Percentiles rank a stretch among this genome's conserved stretches.
Evolutionary conservation across 1,140 invertebrate genomes (phyloP).

Genomic region (Onthophagus taurus): DNA sequence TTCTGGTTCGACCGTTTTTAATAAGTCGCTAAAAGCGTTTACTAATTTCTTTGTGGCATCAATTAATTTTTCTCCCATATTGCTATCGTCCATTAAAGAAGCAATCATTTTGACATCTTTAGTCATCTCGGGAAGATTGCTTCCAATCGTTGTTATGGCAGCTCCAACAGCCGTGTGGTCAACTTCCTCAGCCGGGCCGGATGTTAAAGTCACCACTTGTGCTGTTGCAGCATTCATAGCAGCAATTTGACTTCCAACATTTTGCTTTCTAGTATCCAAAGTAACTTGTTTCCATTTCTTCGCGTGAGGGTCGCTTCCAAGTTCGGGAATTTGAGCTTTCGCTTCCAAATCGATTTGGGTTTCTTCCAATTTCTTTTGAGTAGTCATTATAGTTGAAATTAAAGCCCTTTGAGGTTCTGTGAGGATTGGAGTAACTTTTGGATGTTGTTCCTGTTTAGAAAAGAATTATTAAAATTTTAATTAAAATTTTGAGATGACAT

Average conservation of each 20-base stretch:
- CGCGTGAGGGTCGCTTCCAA: slow-evolving; percentile 77
- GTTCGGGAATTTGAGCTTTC: slow-evolving; percentile 63
- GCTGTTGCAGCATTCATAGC: slow-evolving; percentile 99
- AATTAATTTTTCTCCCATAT: slow-evolving; percentile 75
- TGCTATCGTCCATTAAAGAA: slow-evolving; percentile 77
- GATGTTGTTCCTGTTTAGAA: slow-evolving; percentile 85
- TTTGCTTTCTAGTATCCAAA: slow-evolving; percentile 92
- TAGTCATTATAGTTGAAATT: slow-evolving; percentile 78
- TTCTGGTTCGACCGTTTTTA: slow-evolving; percentile 89
- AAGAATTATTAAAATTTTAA: too few relatives aligned
- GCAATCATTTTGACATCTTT: slow-evolving; percentile 91
- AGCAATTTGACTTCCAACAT: slow-evolving; percentile 90
- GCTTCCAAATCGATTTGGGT: slow-evolving; percentile 74
- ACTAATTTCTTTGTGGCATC: slow-evolving; percentile 89
- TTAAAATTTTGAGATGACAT: not conserved
- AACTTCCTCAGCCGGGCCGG: slow-evolving; percentile 68
- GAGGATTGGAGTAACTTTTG: slow-evolving; percentile 72
- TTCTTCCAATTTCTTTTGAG: slow-evolving; percentile 74
- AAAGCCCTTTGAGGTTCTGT: slow-evolving; percentile 87
- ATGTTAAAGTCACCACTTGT: slow-evolving; percentile 91
- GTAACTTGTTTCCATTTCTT: slow-evolving; percentile 89
- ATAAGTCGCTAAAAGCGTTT: slow-evolving; percentile 86
- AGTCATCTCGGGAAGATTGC: slow-evolving; percentile 92
- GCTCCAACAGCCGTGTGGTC: slow-evolving; percentile 94
- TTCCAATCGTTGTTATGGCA: slow-evolving; percentile 94